These are phyloP conservation scores for Eurytoma adleriae DNA, from an alignment of 2,888 invertebrate genomes.

Conservation along the genomic window DNA sequence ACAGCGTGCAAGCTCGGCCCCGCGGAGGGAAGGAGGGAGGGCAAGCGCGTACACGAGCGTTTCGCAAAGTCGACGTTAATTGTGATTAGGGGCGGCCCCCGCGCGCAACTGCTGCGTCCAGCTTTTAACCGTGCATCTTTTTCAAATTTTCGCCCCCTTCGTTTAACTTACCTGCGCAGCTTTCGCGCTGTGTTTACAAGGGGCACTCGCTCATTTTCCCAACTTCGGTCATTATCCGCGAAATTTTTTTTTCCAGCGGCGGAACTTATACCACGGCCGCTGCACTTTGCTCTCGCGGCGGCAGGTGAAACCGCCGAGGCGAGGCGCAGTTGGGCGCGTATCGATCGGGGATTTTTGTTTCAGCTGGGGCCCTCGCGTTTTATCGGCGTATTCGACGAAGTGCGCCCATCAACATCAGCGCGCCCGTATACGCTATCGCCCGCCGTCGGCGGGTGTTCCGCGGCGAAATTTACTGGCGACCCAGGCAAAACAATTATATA, in stretches of 20 bases:
- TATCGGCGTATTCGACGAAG: slow-evolving; percentile 69
- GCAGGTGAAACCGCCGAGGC: slow-evolving; percentile 20
- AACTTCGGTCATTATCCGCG: background rate
- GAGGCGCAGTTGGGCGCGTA: slow-evolving; percentile 17
- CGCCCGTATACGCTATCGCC: slow-evolving; percentile 48
- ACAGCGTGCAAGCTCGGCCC: background rate
- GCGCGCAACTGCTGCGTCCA: background rate
- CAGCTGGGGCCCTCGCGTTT: slow-evolving; percentile 58
- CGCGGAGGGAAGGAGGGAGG: background rate
- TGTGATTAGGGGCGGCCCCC: slow-evolving; percentile 48
- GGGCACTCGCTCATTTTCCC: background rate
- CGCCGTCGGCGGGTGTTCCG: slow-evolving; percentile 38
- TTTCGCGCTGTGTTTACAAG: background rate
- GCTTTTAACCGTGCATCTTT: slow-evolving; percentile 33
- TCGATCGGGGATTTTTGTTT: slow-evolving; percentile 61
- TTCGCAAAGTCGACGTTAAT: slow-evolving; percentile 58
- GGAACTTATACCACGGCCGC: slow-evolving; percentile 4
- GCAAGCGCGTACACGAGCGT: slow-evolving; percentile 21
- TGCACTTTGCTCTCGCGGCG: slow-evolving; percentile 16
- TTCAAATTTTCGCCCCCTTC: slow-evolving; percentile 10
- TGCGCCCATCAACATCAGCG: slow-evolving; percentile 70
- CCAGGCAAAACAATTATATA: slow-evolving; percentile 75
- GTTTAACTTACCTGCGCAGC: background rate
- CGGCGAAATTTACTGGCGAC: slow-evolving; percentile 71
- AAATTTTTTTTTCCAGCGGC: slow-evolving; percentile 3